Conservation (phyloP, 2,888 invertebrate species). For the Epinotia demarniana region DNA sequence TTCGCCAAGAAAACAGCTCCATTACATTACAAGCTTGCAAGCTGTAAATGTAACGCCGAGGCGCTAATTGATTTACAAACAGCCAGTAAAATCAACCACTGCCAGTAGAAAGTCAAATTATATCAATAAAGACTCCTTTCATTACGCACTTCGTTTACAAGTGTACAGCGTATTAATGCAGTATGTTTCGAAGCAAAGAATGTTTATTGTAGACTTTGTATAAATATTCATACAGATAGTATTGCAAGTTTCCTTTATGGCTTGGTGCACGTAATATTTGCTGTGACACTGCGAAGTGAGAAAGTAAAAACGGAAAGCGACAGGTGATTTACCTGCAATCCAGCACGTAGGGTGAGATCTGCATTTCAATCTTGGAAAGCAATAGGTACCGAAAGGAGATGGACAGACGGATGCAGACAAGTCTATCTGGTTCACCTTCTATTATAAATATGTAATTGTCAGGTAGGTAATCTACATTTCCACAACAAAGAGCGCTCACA, state of each 20-base stretch:
- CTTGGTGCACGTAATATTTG: slow-evolving; percentile 62
- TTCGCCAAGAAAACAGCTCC: slow-evolving; percentile 2
- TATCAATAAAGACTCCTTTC: slow-evolving; percentile 33
- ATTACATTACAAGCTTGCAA: slow-evolving; percentile 19
- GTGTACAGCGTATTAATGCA: slow-evolving; percentile 5
- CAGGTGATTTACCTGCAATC: slow-evolving; percentile 59
- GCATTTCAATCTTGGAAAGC: slow-evolving; percentile 57
- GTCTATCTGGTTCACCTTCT: neutral
- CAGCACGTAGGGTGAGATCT: slow-evolving; percentile 56
- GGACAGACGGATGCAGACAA: slow-evolving; percentile 17
- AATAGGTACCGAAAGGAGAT: slow-evolving; percentile 16
- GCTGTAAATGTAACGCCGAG: slow-evolving; percentile 39
- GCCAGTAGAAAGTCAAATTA: slow-evolving; percentile 48
- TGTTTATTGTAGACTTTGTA: slow-evolving; percentile 19
- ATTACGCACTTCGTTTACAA: slow-evolving; percentile 4
- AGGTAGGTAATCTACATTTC: slow-evolving; percentile 20
- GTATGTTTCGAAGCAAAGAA: neutral
- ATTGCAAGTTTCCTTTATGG: slow-evolving; percentile 47
- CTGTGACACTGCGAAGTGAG: slow-evolving; percentile 59
- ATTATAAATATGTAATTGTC: slow-evolving; percentile 23
- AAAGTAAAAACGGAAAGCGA: slow-evolving; percentile 71
- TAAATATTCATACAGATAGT: slow-evolving; percentile 28
- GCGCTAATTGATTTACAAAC: slow-evolving; percentile 49
- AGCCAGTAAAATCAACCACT: slow-evolving; percentile 45
- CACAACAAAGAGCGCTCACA: slow-evolving; percentile 36